Evolutionary conservation across 2,888 invertebrate genomes (phyloP), one percentile per base, ranked within the genome.

Genomic region (Hypolimnas misippus): DNA sequence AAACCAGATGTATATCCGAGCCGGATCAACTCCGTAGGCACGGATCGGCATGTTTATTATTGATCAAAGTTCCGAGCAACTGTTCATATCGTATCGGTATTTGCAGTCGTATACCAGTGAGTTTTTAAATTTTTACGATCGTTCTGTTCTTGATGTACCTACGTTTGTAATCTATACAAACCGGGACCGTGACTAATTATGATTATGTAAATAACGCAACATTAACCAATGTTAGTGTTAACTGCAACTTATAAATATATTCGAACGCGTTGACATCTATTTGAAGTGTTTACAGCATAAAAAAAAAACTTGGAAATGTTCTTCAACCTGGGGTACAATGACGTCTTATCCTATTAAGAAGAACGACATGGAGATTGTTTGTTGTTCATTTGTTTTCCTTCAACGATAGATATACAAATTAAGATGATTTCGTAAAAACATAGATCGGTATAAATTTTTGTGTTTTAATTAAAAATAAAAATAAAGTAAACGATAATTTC

Each of bases 1-100:
- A 81, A 83, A 65, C 71, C 67, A 61, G 65, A 66, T 66, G 25
- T 72, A 70, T 70, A 68, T 74, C 69, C 68, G 62, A 17, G 62
- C 75, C 77, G 77, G 80, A 78, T 75, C 73, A 70, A 72, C 73
- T 72, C 69, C 67, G 40, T 53, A 35, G 40, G 74, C 74, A 73
- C 72, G 73, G 74, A 49, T n/a, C 12, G 44, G 44, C 10, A 68
- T 74, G 74, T 79, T 78, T 78, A 82, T 81, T 84, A 84, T 79
- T 78, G 78, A 78, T 77, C 76, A 75, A 75, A 77, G 77, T 79
- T 75, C 76, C 75, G 75, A 74, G 65, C 49, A 14, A 49, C 49
- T 29, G 29, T 49, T 16, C 29, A 14, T 14, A 29, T 8, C 2
- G 49, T 25, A 49, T 29, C 14, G 25, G 12, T 29, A 49, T 49